Evolutionary conservation across 2,888 invertebrate species (phyloP), one percentile per base, ranked within the genome.

Genomic region (Hirtodrosophila trivittata): DNA sequence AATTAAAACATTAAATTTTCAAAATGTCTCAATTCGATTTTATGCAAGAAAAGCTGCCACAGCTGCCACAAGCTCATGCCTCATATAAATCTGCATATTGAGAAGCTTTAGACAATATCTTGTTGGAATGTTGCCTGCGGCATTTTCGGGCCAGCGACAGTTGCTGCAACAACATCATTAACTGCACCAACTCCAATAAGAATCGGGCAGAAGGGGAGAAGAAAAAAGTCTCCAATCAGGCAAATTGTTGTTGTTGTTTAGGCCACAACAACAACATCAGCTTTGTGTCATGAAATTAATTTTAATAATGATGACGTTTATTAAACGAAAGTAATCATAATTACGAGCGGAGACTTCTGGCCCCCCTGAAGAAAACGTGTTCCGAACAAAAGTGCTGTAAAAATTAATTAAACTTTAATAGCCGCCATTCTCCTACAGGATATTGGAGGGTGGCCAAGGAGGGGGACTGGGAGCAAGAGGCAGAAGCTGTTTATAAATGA

Each of bases 291-390:
- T 75, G 62, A 78, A 84, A 81, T 81, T 68, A 75, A 85, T 81
- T 75, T 81, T 71, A 63, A 72, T 70, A 62, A 80, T 83, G 62
- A 80, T 70, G 59, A 50, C 58, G 62, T 65, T 76, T 83, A 80
- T 83, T 77, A 70, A 77, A 69, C 51, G 64, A 59, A 57, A 50
- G 77, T 62, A 60, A 77, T 75, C 68, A 75, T 77, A 68, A 78
- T 78, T 71, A 77, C 66, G 10, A n/a, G 2, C 10, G 14, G 41
- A 38, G 47, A 28, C 47, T 66, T 59, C n/a, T n/a, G n/a, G 37
- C 38, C 51, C 38, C 57, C 33, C 30, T 21, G 50, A n/a, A 55
- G 37, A 66, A 55, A 54, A 67, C 49, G 21, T 33, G 28, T 8
- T n/a, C 21, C 46, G 3, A 6, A 25, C 30, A 18, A 45, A 65